Base-by-base conservation (phyloP, 64 coral and sea anemone genomes). In the Anthopleura sola region DNA sequence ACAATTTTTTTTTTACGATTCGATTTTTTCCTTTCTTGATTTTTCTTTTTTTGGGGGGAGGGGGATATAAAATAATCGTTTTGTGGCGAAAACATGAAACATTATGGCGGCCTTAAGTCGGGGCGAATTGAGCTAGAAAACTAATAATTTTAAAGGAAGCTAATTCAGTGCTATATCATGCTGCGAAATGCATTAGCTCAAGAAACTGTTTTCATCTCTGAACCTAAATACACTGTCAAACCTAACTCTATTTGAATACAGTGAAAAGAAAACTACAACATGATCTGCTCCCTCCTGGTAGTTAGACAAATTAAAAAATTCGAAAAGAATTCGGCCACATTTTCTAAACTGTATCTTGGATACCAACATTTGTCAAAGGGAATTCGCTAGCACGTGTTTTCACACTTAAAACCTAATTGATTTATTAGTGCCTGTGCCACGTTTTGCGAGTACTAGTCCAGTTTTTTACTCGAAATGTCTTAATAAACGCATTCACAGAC, bases 161-260 rank as follows among this genome's bases (percentile, higher is more conserved):
- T 47, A 47, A 79, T 79, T 79, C 39, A 38, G n/a, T 48, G 9
- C 3, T 20, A 79, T 12, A 46, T n/a, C 76, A 44, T 15, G 76
- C 76, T 79, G 76, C 34, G 76, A 79, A 47, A 26, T 79, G 76
- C 76, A 79, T 79, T 79, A 79, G 37, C 37, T 79, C 15, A 3
- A 44, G 76, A 79, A 79, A 79, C 76, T 79, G 76, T 79, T 79
- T 79, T 79, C 76, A 44, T 44, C 24, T 79, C 38, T 3, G 12
- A 62, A 24, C 24, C 58, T 26, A 62, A 62, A 62, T 62, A 62
- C 29, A 32, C 66, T 32, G 31, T 71, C 66, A 29, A 71, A 32
- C 1, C 20, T 16, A 14, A 71, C 20, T 17, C 10, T 71, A 33
- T 32, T 34, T 33, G 66, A 71, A 71, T 71, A 16, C 24, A 32